Conservation (phyloP, 2,888 invertebrate species). For the Dynastes hyllus region DNA sequence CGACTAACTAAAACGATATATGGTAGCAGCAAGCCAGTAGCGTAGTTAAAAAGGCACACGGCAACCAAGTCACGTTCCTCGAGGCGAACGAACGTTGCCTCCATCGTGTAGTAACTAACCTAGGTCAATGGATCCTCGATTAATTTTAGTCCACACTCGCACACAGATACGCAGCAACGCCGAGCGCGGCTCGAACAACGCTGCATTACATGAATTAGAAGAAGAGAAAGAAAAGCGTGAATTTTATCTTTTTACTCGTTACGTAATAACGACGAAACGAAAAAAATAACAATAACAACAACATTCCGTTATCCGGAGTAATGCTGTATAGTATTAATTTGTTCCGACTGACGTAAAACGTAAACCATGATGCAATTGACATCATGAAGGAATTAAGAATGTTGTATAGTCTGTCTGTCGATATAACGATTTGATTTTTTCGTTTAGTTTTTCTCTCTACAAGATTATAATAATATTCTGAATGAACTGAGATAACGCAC, state of each 20-base stretch:
- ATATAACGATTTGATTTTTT: too few species aligned
- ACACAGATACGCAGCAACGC: constrained; percentile 12
- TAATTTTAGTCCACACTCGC: constrained; percentile 45
- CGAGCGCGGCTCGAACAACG: neutral
- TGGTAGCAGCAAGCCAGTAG: constrained; percentile 14
- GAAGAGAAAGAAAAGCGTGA: neutral
- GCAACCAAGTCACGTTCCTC: constrained; percentile 41
- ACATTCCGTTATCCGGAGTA: neutral
- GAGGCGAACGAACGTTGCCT: constrained; percentile 37
- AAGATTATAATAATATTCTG: too few species aligned
- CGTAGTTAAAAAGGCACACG: constrained; percentile 44
- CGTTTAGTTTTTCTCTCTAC: too few species aligned
- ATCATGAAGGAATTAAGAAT: constrained; percentile 9
- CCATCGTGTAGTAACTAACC: constrained; percentile 47
- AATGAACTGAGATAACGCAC: too few species aligned
- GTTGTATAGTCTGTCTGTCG: neutral
- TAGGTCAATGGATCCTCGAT: constrained; percentile 48
- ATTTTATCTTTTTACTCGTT: neutral
- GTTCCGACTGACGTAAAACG: constrained; percentile 14
- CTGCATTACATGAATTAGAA: too few species aligned
- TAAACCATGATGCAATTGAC: constrained; percentile 14
- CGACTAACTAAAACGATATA: constrained; percentile 26
- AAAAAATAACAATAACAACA: constrained; percentile 17
- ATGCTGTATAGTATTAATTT: constrained; percentile 8
- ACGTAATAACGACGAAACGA: neutral